phyloP scores from a whole-genome alignment of 2,888 invertebrate species.

The Rhogogaster chlorosoma region DNA sequence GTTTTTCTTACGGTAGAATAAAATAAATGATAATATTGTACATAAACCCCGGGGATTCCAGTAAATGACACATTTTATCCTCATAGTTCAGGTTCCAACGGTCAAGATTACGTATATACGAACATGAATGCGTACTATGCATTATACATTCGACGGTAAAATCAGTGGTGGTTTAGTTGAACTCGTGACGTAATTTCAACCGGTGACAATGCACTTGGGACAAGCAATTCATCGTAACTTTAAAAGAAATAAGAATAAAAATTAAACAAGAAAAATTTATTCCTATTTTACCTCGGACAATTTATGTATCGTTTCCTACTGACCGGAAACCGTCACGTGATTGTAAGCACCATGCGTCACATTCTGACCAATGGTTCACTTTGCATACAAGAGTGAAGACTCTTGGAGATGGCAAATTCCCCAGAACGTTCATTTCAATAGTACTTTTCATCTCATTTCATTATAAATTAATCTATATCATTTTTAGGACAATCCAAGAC shows the following conservation, averaged over 20 bases:
- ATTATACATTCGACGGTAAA: constrained; percentile 7
- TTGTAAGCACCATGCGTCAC: background rate
- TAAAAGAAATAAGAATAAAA: background rate
- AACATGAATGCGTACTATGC: background rate
- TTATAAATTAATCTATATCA: background rate
- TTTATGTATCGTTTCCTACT: constrained; percentile 7
- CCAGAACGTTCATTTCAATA: background rate
- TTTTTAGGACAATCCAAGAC: constrained; percentile 94
- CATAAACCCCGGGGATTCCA: background rate
- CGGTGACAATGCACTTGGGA: constrained; percentile 40
- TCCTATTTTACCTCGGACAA: background rate
- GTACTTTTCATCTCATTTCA: background rate
- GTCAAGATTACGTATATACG: background rate
- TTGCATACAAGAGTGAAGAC: background rate
- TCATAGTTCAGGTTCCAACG: constrained; percentile 1
- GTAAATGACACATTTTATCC: background rate
- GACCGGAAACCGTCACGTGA: constrained; percentile 36
- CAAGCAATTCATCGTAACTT: background rate
- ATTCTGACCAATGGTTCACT: background rate
- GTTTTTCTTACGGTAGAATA: background rate
- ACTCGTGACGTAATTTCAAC: constrained; percentile 10
- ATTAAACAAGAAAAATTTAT: background rate
- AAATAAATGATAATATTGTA: background rate
- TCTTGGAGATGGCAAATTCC: background rate
- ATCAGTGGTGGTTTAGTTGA: background rate